Base-by-base conservation (phyloP, 2,113 vertebrate genomes). In the Cygnus atratus region DNA sequence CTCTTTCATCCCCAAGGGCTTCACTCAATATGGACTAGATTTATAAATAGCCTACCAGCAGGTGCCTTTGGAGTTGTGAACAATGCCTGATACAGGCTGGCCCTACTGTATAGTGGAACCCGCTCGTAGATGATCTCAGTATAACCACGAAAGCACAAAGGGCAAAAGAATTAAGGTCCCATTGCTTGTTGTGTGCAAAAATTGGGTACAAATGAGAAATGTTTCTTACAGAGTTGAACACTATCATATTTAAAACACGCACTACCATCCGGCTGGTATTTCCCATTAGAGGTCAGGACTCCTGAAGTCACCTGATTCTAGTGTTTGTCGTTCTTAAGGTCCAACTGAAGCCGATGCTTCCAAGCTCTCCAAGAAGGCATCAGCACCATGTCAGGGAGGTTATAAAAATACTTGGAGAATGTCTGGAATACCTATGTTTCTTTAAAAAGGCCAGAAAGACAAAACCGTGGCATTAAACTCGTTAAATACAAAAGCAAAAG, bases 401-500 rank as follows among this genome's bases (percentile, higher is more conserved):
- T 77, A 33, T n/a, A 68, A 58, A 26, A 94, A 35, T 54, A 43
- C 7, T 37, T 19, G 72, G 20, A 87, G 35, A 75, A 87, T n/a
- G 22, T 37, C n/a, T 84, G 26, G 4, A 81, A 81, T 55, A 67
- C 12, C 13, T n/a, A 7, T 0, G 0, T 66, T 76, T 41, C 3
- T 63, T 4, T 58, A 43, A 26, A 76, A 55, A 61, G 11, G 18
- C 35, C 33, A 33, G 5, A 44, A 84, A 84, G 74, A 37, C 52
- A 77, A 74, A 94, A 46, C 7, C 18, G n/a, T 67, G 22, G 35
- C 54, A 66, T 86, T 84, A 80, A 67, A 74, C 44, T 71, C 6
- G 80, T 81, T 88, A 61, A 90, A 94, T 95, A 84, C 68, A 87
- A 84, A 93, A 86, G 59, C 41, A 84, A 66, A 11, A 84, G 48